phyloP scores from a whole-genome alignment of 2,888 invertebrate genomes.

The Leptinotarsa haldemani region DNA sequence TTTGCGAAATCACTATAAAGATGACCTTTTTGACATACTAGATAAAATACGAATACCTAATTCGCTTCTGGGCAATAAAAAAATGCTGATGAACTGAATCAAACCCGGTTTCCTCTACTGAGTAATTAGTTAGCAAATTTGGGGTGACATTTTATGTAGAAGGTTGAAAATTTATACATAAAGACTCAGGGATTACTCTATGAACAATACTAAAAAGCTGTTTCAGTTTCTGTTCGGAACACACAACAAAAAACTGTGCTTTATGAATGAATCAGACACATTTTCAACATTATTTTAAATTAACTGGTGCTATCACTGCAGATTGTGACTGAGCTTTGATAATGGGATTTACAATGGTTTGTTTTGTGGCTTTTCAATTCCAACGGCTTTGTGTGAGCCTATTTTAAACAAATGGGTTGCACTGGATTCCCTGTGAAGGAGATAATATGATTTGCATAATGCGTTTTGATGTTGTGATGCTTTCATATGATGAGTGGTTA shows the following conservation, averaged over 20 bases:
- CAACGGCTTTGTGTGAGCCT: slow-evolving; percentile 13
- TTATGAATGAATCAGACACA: not conserved
- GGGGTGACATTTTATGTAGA: too few species aligned
- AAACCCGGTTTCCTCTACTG: too few species aligned
- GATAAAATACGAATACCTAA: too few species aligned
- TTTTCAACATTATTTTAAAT: not conserved
- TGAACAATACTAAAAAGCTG: too few species aligned
- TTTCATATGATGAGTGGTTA: slow-evolving; percentile 10
- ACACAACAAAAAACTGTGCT: not conserved
- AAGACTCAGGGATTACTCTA: too few species aligned
- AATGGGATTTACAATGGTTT: slow-evolving; percentile 27
- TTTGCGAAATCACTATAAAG: too few species aligned
- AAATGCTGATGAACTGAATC: too few species aligned
- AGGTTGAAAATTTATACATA: too few species aligned
- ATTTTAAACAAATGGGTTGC: slow-evolving; percentile 21
- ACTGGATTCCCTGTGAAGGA: slow-evolving; percentile 7
- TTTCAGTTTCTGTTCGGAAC: not conserved
- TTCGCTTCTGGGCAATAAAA: too few species aligned
- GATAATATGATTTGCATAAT: slow-evolving; percentile 21
- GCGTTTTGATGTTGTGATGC: slow-evolving; percentile 22
- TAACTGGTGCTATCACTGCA: slow-evolving; percentile 1
- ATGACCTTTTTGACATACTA: too few species aligned
- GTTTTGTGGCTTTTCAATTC: slow-evolving; percentile 20
- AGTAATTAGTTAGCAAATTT: too few species aligned
- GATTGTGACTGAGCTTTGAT: slow-evolving; percentile 29